Evolutionary conservation across 2,113 vertebrate genomes (phyloP), one percentile per base, ranked within the genome.

Genomic region (Trogon surrucura): DNA sequence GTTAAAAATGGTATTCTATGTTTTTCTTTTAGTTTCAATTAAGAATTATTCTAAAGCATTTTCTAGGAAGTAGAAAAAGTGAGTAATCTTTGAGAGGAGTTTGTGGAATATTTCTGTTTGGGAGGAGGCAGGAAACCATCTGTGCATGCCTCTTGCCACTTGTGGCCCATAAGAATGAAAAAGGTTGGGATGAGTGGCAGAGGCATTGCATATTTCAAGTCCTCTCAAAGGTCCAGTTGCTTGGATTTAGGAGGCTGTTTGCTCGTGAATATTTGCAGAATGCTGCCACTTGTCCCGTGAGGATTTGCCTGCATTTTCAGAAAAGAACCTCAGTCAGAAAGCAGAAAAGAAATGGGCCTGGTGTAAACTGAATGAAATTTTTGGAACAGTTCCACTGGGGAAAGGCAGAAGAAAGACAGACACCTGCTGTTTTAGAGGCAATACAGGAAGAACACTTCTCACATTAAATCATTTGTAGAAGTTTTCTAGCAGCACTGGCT

Each of bases 181-280:
- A 82, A 88, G 29, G 32, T 21, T 93, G 67, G 65, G 66, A 91
- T 27, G 30, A 85, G 36, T 89, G 48, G 74, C 53, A 94, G 48
- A 81, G 20, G n/a, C 19, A 78, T 22, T 74, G 20, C 48, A 79
- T 90, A 85, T 97, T 96, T 89, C 34, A 88, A 91, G 54, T 58
- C 58, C 36, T 45, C 44, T 94, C 85, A 66, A 80, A 84, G 27
- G 51, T 54, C 47, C 23, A 67, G 50, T 77, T 85, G 67, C 26
- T 72, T 81, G 23, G 41, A 48, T 51, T 32, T 34, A 60, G 73
- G 86, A 88, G 30, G 48, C 66, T 14, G 4, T 70, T 93, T 5
- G 1, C 50, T 92, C 3, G 4, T 13, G 14, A 44, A 67, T 69
- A 48, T 85, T 87, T 1, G 6, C 70, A 77, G 58, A 91, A 85